These are phyloP conservation scores for Dromiciops gliroides DNA, from an alignment of 2,113 vertebrate species.

Conservation along the genomic window DNA sequence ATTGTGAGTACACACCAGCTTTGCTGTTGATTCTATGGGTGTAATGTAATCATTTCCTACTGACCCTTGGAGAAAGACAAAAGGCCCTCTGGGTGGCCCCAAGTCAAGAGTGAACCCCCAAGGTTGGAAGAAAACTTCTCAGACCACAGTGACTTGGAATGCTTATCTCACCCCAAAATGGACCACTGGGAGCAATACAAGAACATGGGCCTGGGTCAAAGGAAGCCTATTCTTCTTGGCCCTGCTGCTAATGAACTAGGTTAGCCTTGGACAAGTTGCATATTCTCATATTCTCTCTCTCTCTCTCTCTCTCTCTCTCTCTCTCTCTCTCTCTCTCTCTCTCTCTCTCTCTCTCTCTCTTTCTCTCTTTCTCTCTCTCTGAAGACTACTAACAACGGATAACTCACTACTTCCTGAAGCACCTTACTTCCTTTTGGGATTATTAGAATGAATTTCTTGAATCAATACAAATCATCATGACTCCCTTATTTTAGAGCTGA, in stretches of 20 bases:
- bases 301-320: neutral
- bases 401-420: neutral
- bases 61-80: conserved; percentile 71
- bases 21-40: conserved; percentile 80
- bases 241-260: neutral
- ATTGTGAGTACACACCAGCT: conserved; percentile 75
- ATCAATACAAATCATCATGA: no score
- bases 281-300: neutral
- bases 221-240: neutral
- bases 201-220: neutral
- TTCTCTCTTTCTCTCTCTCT: no score
- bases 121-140: conserved; percentile 17
- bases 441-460: no score
- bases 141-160: neutral
- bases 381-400: neutral
- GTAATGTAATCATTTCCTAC: conserved; percentile 75
- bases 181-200: neutral
- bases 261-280: neutral
- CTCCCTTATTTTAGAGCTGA: no score
- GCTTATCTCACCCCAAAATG: neutral
- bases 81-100: conserved; percentile 66
- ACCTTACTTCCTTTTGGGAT: no score
- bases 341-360: no score
- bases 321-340: neutral
- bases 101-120: conserved; percentile 48